Evolutionary conservation across 2,797 vertebrate species (phyloP), one percentile per base, ranked within the genome.

Genomic region (Sebastes taczanowskii): DNA sequence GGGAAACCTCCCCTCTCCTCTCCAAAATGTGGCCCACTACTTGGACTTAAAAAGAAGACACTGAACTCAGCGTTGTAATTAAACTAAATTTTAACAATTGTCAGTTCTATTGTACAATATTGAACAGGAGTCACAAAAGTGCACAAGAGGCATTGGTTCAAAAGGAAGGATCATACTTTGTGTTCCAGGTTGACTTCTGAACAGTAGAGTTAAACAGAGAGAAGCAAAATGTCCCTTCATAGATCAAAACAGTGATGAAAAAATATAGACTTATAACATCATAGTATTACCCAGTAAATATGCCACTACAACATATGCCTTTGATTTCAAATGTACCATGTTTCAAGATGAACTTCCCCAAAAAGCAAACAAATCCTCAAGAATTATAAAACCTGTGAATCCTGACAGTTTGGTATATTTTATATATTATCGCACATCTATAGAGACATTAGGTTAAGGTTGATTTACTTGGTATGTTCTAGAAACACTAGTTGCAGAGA

Each of bases 1-100:
- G 25, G 5, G 22, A 71, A 76, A 72, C 35, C 42, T 63, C 52
- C 23, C 22, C 20, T 63, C 23, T 65, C 25, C 18, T 22, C 42
- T 27, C n/a, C 34, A 75, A 74, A 63, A 70, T 42, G 42, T 38
- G 14, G 14, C 46, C 10, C 34, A 66, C 13, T 5, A 22, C 5
- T 77, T 27, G 4, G 61, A n/a, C 20, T 30, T 30, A 11, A 22
- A 84, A 82, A 77, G 84, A 91, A 72, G 77, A 93, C 88, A 90
- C 63, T 6, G 42, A 22, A 86, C 69, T 76, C 79, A 55, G 67
- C 14, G 5, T 88, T 90, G 77, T 94, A 94, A 88, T 94, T 91
- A 95, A 97, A 97, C 96, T 96, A 95, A 95, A 97, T 97, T 97
- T 97, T 94, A 96, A 96, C 96, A 97, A 89, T 94, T 95, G 94